Evolutionary conservation across 2,888 invertebrate species (phyloP).

Genomic region (Rhagonycha fulva): DNA sequence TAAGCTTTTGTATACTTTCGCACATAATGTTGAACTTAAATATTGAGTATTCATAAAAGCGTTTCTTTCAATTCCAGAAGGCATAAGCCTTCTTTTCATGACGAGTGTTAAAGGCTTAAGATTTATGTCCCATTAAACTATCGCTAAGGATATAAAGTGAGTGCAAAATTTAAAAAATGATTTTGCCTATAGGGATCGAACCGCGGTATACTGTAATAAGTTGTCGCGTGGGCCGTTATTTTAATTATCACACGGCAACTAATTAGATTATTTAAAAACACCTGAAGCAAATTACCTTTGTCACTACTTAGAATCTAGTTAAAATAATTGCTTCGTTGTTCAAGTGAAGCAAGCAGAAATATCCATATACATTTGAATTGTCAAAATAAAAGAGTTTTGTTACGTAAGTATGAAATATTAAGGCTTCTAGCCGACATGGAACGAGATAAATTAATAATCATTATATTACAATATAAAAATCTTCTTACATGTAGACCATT

Average conservation of each 20-base stretch:
- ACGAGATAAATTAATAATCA: background rate
- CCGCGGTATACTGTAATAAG: background rate
- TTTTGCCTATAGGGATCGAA: background rate
- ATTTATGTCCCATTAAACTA: background rate
- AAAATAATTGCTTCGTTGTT: background rate
- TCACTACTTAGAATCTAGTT: background rate
- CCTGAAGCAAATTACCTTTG: background rate
- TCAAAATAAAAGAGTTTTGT: background rate
- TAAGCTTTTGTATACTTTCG: too few species aligned
- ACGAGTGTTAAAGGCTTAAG: background rate
- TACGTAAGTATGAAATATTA: background rate
- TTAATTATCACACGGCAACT: background rate
- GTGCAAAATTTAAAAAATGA: background rate
- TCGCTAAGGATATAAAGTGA: background rate
- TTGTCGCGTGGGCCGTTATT: background rate
- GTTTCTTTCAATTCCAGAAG: background rate
- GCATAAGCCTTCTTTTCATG: background rate
- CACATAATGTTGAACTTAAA: too few species aligned
- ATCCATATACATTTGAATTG: background rate
- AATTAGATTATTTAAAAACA: background rate
- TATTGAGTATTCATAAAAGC: too few species aligned
- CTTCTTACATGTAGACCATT: background rate
- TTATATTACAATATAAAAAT: conserved; percentile 2
- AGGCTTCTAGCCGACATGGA: background rate
- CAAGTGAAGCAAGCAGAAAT: background rate